A percentile compares a stretch with the other conserved stretches of the same genome.
These are phyloP conservation scores for Rhodeus uyekii DNA, from an alignment of 2,797 vertebrate genomes.

Conservation along the genomic window DNA sequence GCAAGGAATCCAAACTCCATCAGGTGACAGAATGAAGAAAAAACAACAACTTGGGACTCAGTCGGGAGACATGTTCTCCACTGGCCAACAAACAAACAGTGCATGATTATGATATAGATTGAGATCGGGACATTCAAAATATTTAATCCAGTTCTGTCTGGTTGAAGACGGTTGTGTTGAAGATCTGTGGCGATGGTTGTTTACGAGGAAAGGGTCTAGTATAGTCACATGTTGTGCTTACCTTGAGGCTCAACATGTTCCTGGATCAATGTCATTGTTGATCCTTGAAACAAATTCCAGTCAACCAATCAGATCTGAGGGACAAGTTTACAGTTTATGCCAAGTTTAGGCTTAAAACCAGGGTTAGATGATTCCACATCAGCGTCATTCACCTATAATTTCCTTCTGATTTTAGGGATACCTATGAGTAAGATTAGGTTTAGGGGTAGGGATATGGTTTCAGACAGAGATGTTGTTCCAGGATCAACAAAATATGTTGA, in stretches of 20 bases:
- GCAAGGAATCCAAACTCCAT: no score
- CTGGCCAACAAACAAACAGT: no score
- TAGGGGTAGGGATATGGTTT: not conserved
- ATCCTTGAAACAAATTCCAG: not conserved
- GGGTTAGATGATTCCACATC: not conserved
- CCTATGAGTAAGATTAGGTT: not conserved
- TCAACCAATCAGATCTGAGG: not conserved
- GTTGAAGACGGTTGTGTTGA: no score
- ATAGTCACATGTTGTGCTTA: not conserved
- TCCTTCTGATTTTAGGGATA: not conserved
- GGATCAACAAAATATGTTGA: not conserved
- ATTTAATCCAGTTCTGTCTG: no score
- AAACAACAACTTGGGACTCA: no score
- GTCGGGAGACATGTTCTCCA: no score
- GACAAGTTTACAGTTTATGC: not conserved
- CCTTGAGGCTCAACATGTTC: not conserved
- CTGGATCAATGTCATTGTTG: not conserved
- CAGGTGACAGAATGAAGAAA: no score
- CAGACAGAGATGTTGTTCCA: not conserved
- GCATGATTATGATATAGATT: no score
- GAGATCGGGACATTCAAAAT: no score
- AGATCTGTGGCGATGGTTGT: no score
- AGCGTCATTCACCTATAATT: not conserved
- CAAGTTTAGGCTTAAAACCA: not conserved
- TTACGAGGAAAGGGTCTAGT: no score